Base-by-base conservation (phyloP, 2,113 vertebrate genomes). In the Picathartes gymnocephalus region DNA sequence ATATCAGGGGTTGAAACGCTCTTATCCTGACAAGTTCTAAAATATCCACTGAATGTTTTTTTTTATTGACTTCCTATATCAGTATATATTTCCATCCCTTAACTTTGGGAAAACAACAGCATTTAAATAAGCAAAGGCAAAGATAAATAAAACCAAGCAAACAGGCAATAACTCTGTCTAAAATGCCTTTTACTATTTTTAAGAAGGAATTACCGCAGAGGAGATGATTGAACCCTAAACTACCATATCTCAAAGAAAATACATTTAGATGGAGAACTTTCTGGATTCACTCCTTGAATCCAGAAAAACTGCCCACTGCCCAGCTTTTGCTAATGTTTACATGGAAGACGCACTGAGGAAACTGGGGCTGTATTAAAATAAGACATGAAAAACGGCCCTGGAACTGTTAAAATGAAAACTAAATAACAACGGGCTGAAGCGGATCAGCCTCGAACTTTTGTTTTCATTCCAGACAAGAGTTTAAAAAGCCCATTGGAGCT, bases 381-480 rank as follows among this genome's bases (percentile, higher is more conserved):
- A 60, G 40, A 15, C 25, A 8, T 1, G 0, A 7, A 20, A 58
- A 77, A 31, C 0, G 0, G 7, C 39, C 42, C 24, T 0, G 5
- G 60, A 68, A 30, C 31, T 15, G 6, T 33, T 13, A n/a, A 39
- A 9, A 37, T 3, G 31, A 81, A 85, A 31, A 54, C 45, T 27
- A 33, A 65, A 28, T 7, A 24, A 35, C 68, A 53, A 72, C 0
- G 10, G 10, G 9, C 72, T 22, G 27, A 66, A 84, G 0, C 7
- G 2, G 16, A 39, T 13, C 2, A 0, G 15, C 31, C 47, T 24
- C 6, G 1, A 73, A 85, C 28, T 85, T 80, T 33, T 48, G 6
- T 64, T 77, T 30, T 28, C 57, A 14, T 30, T 17, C 13, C 56
- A 84, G 86, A 86, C 50, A 81, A 50, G 61, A 31, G 42, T 70